Evolutionary conservation across 2,113 vertebrate genomes (phyloP).

Genomic region (Cyprinodon brontotheroides): DNA sequence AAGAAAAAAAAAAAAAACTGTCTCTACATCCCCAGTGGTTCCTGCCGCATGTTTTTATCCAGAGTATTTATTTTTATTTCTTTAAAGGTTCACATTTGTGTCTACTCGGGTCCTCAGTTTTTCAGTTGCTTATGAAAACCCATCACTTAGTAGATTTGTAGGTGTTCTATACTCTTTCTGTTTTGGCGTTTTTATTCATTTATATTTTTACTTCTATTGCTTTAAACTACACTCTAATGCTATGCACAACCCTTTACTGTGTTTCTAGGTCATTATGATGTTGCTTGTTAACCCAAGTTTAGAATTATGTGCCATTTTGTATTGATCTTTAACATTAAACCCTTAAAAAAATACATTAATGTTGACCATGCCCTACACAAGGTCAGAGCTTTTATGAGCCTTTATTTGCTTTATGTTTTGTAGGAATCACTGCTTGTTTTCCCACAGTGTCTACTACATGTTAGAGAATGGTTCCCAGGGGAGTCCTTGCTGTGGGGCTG

Average conservation of each 20-base stretch:
- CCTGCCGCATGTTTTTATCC: too few species aligned
- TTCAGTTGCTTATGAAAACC: not conserved
- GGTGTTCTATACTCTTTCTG: not conserved
- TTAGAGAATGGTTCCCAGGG: not conserved
- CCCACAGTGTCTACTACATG: constrained; percentile 7
- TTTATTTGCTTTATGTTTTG: not conserved
- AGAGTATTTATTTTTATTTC: too few species aligned
- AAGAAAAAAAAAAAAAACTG: too few species aligned
- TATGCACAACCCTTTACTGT: not conserved
- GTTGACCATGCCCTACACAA: not conserved
- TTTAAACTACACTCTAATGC: too few species aligned
- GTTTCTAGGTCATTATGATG: too few species aligned
- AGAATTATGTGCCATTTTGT: not conserved
- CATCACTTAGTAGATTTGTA: not conserved
- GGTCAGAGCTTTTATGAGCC: not conserved
- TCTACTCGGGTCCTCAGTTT: too few species aligned
- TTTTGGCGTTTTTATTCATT: not conserved
- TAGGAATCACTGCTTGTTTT: not conserved
- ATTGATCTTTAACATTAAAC: not conserved
- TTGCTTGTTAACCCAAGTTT: not conserved
- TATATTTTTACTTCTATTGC: too few species aligned
- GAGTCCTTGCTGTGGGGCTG: not conserved
- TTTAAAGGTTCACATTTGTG: too few species aligned
- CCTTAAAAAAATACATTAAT: not conserved
- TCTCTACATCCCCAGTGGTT: too few species aligned